Conservation (phyloP, 2,797 vertebrate genomes). For the Eulemur coronatus region DNA sequence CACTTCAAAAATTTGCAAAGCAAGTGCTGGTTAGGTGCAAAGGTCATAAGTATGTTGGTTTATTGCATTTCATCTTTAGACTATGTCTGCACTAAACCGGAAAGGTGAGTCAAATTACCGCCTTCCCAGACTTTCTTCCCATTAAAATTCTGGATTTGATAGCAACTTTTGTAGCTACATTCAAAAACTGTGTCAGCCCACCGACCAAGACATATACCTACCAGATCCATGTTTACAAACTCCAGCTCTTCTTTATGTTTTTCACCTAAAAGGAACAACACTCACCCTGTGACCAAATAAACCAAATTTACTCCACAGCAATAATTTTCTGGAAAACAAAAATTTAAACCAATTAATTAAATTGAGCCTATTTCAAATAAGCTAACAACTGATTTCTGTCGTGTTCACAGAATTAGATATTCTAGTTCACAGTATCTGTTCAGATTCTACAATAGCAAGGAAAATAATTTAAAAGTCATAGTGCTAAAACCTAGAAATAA, state of each 20-base stretch:
- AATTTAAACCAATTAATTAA: neutral
- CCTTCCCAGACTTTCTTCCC: neutral
- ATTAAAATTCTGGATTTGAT: conserved; percentile 17
- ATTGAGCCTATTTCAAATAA: neutral
- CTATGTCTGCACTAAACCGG: neutral
- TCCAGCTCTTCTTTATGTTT: neutral
- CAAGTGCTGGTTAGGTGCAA: neutral
- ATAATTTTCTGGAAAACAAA: neutral
- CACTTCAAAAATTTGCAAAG: neutral
- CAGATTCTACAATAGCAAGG: neutral
- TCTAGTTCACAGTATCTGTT: neutral
- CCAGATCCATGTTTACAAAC: neutral
- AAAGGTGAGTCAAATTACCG: neutral
- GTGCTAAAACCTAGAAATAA: conserved; percentile 43
- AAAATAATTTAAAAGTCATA: conserved; percentile 23
- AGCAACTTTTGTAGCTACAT: neutral
- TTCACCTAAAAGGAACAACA: neutral
- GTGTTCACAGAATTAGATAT: neutral
- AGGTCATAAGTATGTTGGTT: neutral
- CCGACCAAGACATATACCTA: neutral
- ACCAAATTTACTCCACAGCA: neutral
- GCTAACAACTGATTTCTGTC: neutral
- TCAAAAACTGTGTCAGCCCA: neutral
- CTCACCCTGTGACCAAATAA: neutral
- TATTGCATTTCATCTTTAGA: neutral